A percentile compares a stretch with the other conserved stretches of the same genome.
Evolutionary conservation across 2,797 vertebrate genomes (phyloP).

Genomic region (Limosa lapponica): DNA sequence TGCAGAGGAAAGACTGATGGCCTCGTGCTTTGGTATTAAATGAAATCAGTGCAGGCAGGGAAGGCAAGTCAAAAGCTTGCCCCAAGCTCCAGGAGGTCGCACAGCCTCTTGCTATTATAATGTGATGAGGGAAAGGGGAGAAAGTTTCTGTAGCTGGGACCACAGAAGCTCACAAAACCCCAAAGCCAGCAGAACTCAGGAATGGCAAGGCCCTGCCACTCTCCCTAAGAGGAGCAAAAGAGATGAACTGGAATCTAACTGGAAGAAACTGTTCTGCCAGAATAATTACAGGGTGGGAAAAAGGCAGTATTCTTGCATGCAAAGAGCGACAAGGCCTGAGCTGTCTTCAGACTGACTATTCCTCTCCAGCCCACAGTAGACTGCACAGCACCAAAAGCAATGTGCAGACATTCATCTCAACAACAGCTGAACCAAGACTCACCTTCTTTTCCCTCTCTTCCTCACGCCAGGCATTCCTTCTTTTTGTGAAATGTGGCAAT

Average conservation of each 20-base stretch:
- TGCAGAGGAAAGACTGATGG: background rate
- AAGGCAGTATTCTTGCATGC: background rate
- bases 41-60: background rate
- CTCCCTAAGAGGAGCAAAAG: background rate
- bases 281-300: background rate
- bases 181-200: background rate
- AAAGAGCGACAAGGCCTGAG: background rate
- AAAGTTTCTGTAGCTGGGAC: background rate
- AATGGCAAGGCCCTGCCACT: background rate
- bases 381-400: accelerated
- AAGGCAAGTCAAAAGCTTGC: background rate
- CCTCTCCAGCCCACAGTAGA: background rate
- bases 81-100: background rate
- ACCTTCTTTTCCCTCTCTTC: slow-evolving; percentile 98
- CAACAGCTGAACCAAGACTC: background rate
- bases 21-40: background rate
- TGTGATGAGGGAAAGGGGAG: background rate
- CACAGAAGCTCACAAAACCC: background rate
- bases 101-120: background rate
- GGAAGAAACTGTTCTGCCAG: background rate
- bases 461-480: slow-evolving; percentile 95
- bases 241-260: background rate
- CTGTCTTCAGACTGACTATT: background rate
- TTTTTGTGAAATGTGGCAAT: slow-evolving; percentile 95
- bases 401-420: accelerated